These are phyloP conservation scores for Autographa gamma DNA, from an alignment of 2,888 invertebrate species.

Conservation along the genomic window DNA sequence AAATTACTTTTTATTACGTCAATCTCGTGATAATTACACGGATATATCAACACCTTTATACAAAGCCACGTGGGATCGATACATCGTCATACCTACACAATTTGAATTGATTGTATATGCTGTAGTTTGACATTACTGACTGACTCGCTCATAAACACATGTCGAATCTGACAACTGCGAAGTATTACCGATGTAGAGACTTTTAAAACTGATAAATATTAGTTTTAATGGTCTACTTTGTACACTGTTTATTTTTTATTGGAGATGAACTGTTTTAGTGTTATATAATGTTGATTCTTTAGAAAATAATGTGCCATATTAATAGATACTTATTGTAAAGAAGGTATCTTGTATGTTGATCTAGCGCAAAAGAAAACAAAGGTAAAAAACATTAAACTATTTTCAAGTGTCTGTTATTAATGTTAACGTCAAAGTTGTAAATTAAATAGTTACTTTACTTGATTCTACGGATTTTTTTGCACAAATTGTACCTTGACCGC, in stretches of 20 bases:
- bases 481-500: neutral
- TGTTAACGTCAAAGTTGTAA: too few relatives aligned
- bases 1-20: too few relatives aligned
- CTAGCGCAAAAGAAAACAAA: too few relatives aligned
- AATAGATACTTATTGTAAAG: too few relatives aligned
- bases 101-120: slow-evolving; percentile 13
- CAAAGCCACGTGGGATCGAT: slow-evolving; percentile 49
- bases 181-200: neutral
- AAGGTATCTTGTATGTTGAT: too few relatives aligned
- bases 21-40: neutral
- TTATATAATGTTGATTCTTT: too few relatives aligned
- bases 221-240: neutral
- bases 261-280: neutral
- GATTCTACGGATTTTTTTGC: neutral
- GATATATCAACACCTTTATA: slow-evolving; percentile 31
- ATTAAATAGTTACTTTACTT: too few relatives aligned
- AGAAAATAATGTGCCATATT: too few relatives aligned
- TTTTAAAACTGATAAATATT: neutral
- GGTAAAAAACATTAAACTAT: too few relatives aligned
- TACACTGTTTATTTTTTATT: neutral
- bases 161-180: slow-evolving; percentile 16
- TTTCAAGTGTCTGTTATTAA: too few relatives aligned
- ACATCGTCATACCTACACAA: slow-evolving; percentile 35
- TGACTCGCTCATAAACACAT: slow-evolving; percentile 31
- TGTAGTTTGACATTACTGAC: slow-evolving; percentile 31